These are phyloP conservation scores for Parnassius smintheus DNA, from an alignment of 2,888 invertebrate genomes.

Conservation along the genomic window DNA sequence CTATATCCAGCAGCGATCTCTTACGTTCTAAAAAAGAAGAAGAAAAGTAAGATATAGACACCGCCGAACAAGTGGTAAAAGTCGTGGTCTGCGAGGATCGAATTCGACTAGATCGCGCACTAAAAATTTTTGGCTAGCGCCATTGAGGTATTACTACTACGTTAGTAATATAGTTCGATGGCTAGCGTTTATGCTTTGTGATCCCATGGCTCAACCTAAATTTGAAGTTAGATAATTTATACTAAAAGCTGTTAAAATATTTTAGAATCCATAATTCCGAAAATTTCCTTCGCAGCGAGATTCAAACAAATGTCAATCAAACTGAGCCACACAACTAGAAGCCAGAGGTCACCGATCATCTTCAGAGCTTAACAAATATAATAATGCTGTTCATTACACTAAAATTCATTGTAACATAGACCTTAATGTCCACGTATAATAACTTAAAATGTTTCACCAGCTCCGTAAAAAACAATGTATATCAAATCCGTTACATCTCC, in stretches of 20 bases:
- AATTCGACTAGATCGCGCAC: too few relatives aligned
- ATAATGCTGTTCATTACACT: not conserved
- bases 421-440: conserved; percentile 37
- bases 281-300: conserved; percentile 62
- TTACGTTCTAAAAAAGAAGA: too few relatives aligned
- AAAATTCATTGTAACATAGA: conserved; percentile 30
- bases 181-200: too few relatives aligned
- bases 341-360: conserved; percentile 72
- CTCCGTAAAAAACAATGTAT: conserved; percentile 40
- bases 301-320: conserved; percentile 77
- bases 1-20: too few relatives aligned
- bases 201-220: not conserved
- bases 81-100: too few relatives aligned
- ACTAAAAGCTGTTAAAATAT: conserved; percentile 3
- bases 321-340: conserved; percentile 62
- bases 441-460: conserved; percentile 34
- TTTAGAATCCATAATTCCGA: conserved; percentile 45
- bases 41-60: too few relatives aligned
- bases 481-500: conserved; percentile 50
- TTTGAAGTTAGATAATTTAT: not conserved
- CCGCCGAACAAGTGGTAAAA: too few relatives aligned
- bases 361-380: conserved; percentile 43
- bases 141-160: too few relatives aligned
- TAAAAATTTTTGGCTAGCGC: too few relatives aligned
- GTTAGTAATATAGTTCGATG: too few relatives aligned